phyloP scores from a whole-genome alignment of 2,797 vertebrate genomes.

The Craterocephalus amniculus region DNA sequence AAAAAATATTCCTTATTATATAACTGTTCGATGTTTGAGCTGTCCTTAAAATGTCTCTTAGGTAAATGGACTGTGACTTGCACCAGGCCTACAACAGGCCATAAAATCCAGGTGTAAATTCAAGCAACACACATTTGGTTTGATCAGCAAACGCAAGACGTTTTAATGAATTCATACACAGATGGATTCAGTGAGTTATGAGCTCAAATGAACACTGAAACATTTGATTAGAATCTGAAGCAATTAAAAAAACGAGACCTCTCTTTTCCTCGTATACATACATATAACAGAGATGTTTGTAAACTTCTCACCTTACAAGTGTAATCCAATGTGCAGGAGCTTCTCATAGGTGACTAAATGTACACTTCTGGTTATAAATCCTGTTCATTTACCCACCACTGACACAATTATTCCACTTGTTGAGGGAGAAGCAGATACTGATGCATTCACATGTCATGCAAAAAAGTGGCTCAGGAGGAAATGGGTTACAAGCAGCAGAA shows the following conservation, averaged over 20 bases:
- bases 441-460: constrained; percentile 34
- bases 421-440: constrained; percentile 28
- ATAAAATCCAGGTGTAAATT: not conserved
- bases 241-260: not conserved
- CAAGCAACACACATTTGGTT: not conserved
- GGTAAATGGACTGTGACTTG: not conserved
- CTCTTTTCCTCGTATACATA: not conserved
- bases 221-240: not conserved
- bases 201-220: not conserved
- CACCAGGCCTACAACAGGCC: not conserved
- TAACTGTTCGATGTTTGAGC: not conserved
- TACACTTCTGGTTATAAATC: not conserved
- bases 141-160: not conserved
- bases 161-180: too few species aligned
- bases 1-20: not conserved
- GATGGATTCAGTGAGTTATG: not conserved
- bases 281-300: not conserved
- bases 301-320: not conserved
- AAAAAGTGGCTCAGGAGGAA: constrained; percentile 52
- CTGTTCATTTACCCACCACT: constrained; percentile 4
- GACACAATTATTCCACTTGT: not conserved
- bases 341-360: constrained; percentile 16
- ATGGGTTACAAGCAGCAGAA: constrained; percentile 47
- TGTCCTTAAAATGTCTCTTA: not conserved
- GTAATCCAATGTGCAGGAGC: not conserved